Base-by-base conservation (phyloP, 2,113 vertebrate genomes). In the Otocyon megalotis region DNA sequence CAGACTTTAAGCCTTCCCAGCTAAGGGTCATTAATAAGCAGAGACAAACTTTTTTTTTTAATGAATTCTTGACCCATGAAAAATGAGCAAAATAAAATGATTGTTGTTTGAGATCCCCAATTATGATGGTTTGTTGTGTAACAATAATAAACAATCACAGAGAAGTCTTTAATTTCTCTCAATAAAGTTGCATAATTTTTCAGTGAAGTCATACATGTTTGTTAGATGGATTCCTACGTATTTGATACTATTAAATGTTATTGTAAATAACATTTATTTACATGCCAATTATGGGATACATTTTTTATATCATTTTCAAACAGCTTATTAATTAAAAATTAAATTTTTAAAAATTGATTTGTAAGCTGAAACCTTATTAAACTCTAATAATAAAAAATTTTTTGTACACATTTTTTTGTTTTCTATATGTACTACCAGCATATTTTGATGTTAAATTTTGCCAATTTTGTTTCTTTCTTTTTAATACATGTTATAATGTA, bases 281-380 rank as follows among this genome's bases (percentile, higher is more conserved):
- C 2, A 30, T 72, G 35, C 72, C 20, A 8, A 72, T 80, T 83
- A 72, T 76, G 37, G 13, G 62, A 65, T 86, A 81, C 16, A 43
- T 76, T 72, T 9, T 93, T 88, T 77, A 60, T 83, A 69, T 85
- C 24, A 65, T 93, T 90, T 95, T 89, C 28, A 60, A 83, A 43
- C 2, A 88, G 22, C 76, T 92, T 92, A 2, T 63, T 90, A 30
- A 16, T 35, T 92, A 32, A 95, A n/a, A 43, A 43, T 43, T 63
- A 85, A 13, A 93, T 56, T 85, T 94, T 95, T 16, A 89, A 88
- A 82, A 58, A 32, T 58, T 92, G 19, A 77, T 65, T 93, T 76
- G 17, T 50, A 50, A 17, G 19, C 26, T 26, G 32, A 28, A 32
- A 43, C 3, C 20, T 86, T 91, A 30, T 81, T 88, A 83, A n/a